Conservation (phyloP, 1,140 invertebrate species). For the Sipha flava region DNA sequence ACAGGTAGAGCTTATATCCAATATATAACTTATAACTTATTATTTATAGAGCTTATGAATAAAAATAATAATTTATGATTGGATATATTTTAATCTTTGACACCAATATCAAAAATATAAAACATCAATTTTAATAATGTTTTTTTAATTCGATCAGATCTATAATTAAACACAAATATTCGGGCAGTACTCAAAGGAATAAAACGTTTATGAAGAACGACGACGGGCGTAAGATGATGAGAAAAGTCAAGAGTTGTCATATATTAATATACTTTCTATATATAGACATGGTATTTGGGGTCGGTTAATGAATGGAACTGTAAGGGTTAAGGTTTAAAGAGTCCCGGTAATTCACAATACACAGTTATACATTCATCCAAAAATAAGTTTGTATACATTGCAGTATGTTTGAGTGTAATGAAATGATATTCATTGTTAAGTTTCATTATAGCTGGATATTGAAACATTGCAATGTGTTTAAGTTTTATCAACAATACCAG, state of each 20-base stretch:
- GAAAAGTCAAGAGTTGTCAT: background rate
- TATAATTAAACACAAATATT: background rate
- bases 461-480: too few species aligned
- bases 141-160: background rate
- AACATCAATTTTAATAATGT: too few species aligned
- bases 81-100: too few species aligned
- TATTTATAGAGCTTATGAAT: too few species aligned
- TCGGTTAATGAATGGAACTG: background rate
- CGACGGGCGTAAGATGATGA: background rate
- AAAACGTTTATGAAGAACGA: background rate
- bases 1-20: too few species aligned
- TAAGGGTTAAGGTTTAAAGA: background rate
- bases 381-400: background rate
- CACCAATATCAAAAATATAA: too few species aligned
- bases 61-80: too few species aligned
- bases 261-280: slow-evolving; percentile 10
- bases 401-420: background rate
- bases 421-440: too few species aligned
- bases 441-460: too few species aligned
- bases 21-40: too few species aligned
- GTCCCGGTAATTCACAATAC: slow-evolving; percentile 1
- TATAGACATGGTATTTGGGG: background rate
- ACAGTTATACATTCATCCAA: background rate
- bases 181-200: background rate
- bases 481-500: too few species aligned